These are phyloP conservation scores for Whitmania pigra DNA, from an alignment of 1,140 invertebrate species.

Conservation along the genomic window DNA sequence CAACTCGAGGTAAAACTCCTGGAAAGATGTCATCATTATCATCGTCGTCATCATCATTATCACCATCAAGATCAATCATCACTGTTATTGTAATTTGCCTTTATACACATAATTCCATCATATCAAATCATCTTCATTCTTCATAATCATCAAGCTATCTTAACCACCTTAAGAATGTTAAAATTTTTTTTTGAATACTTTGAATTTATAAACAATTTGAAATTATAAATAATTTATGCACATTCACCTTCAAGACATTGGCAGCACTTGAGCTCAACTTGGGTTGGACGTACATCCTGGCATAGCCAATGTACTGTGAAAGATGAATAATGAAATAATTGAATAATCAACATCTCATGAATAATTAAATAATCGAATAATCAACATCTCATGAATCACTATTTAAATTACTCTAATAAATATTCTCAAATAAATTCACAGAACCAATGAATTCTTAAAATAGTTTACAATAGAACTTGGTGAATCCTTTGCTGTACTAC, in stretches of 20 bases:
- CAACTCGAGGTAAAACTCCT: constrained; percentile 70
- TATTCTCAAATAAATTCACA: background rate
- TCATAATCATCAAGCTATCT: too few relatives aligned
- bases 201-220: background rate
- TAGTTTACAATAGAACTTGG: too few relatives aligned
- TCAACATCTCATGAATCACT: too few relatives aligned
- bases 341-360: background rate
- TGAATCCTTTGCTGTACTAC: too few relatives aligned
- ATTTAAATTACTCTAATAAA: constrained; percentile 1
- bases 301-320: constrained; percentile 72
- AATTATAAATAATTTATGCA: background rate
- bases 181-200: too few relatives aligned
- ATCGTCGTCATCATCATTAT: background rate
- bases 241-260: constrained; percentile 50
- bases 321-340: constrained; percentile 4
- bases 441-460: too few relatives aligned
- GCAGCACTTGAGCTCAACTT: constrained; percentile 58
- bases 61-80: too few relatives aligned
- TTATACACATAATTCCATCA: too few relatives aligned
- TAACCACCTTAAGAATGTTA: too few relatives aligned
- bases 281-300: constrained; percentile 73
- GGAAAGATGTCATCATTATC: constrained; percentile 16
- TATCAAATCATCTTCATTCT: too few relatives aligned
- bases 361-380: background rate
- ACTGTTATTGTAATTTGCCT: background rate